Evolutionary conservation across 2,888 invertebrate species (phyloP).

Genomic region (Hirtodrosophila alboralis): DNA sequence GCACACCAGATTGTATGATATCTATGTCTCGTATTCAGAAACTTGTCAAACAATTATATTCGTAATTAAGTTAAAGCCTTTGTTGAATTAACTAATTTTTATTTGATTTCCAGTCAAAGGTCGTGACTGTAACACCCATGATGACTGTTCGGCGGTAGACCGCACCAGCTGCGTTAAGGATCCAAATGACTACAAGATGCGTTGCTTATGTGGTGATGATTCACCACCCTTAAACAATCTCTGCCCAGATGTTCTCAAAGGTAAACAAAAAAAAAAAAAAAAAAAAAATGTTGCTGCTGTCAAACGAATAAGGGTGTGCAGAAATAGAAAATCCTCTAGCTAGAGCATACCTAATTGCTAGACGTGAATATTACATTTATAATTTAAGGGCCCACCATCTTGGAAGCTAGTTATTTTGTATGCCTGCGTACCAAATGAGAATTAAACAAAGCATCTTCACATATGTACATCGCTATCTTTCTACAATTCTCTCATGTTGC

Average conservation of each 20-base stretch:
- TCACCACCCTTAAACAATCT: conserved; percentile 88
- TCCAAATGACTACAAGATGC: conserved; percentile 86
- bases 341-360: conserved; percentile 60
- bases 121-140: conserved; percentile 87
- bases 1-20: conserved; percentile 1
- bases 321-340: conserved; percentile 40
- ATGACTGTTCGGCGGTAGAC: conserved; percentile 87
- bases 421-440: conserved; percentile 67
- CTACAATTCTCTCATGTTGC: not conserved
- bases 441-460: conserved; percentile 70
- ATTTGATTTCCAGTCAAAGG: conserved; percentile 84
- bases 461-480: conserved; percentile 6
- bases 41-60: conserved; percentile 1
- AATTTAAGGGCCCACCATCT: conserved; percentile 51
- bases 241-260: conserved; percentile 87
- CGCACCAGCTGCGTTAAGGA: conserved; percentile 88
- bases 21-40: not conserved
- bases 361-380: conserved; percentile 59
- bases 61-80: not conserved
- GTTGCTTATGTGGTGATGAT: conserved; percentile 90
- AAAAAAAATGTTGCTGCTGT: too few relatives aligned
- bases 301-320: conserved; percentile 13
- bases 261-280: conserved; percentile 84
- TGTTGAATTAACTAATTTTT: conserved; percentile 11
- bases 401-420: conserved; percentile 24